Evolutionary conservation across 2,797 vertebrate genomes (phyloP).

Genomic region (Coreius guichenoti): DNA sequence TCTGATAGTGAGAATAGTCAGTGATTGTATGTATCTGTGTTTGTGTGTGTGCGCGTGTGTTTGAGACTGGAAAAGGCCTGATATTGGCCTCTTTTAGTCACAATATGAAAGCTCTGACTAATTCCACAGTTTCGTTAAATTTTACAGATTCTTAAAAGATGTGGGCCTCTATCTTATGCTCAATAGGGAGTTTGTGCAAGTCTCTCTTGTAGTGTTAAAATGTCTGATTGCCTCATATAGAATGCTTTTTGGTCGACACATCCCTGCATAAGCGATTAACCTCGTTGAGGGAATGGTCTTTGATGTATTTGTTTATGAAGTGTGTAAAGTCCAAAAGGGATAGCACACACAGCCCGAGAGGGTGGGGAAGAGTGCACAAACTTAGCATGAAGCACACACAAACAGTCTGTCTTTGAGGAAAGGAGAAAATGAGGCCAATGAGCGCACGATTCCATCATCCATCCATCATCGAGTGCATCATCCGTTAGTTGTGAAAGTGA

Average conservation of each 20-base stretch:
- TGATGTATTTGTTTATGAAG: conserved; percentile 43
- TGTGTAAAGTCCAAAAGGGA: conserved; percentile 14
- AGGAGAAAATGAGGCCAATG: conserved; percentile 1
- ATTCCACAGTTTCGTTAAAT: conserved; percentile 2
- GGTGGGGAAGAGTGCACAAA: neutral
- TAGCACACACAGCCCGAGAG: neutral
- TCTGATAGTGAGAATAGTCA: conserved; percentile 39
- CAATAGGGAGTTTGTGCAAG: neutral
- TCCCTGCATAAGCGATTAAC: conserved; percentile 40
- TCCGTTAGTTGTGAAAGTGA: conserved; percentile 18
- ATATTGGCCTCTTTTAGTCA: conserved; percentile 17
- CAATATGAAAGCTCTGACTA: conserved; percentile 19
- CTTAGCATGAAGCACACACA: neutral
- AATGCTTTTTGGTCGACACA: conserved; percentile 29
- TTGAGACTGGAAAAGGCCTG: conserved; percentile 1
- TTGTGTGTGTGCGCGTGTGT: neutral
- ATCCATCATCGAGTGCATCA: neutral
- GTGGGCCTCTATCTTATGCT: neutral
- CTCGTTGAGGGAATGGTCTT: conserved; percentile 43
- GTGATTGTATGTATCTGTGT: conserved; percentile 27
- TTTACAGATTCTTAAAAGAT: conserved; percentile 13
- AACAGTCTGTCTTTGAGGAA: conserved; percentile 19
- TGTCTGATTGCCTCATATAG: conserved; percentile 37
- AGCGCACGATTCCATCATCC: neutral
- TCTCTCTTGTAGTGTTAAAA: conserved; percentile 33